Percentiles rank a stretch among this genome's conserved stretches.
Evolutionary conservation across 2,888 invertebrate genomes (phyloP).

Genomic region (Epinotia nisella): DNA sequence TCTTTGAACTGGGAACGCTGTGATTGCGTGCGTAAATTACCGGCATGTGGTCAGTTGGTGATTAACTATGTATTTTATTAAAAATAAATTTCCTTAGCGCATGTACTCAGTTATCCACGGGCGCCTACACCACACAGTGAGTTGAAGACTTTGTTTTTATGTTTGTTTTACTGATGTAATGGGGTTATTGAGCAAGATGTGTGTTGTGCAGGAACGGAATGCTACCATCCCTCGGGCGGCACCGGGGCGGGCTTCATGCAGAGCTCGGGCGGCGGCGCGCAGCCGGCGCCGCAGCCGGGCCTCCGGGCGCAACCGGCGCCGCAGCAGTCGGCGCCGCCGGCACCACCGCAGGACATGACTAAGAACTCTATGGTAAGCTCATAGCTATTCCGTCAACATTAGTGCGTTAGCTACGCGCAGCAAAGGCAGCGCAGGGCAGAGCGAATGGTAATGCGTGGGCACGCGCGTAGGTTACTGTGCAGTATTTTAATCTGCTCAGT

Average conservation of each 20-base stretch:
- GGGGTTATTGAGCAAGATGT: not conserved
- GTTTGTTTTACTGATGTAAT: not conserved
- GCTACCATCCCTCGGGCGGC: conserved; percentile 72
- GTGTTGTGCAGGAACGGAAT: conserved; percentile 74
- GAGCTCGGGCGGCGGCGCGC: conserved; percentile 65
- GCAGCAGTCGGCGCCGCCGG: conserved; percentile 74
- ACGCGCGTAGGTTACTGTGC: conserved; percentile 3
- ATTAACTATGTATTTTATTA: not conserved
- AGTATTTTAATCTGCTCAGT: not conserved
- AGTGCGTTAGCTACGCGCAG: not conserved
- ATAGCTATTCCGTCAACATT: not conserved
- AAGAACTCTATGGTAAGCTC: conserved; percentile 68
- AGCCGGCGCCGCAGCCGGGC: conserved; percentile 63
- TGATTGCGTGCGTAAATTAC: not conserved
- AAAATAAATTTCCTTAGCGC: conserved; percentile 70
- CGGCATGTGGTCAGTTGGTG: not conserved
- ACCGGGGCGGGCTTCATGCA: conserved; percentile 70
- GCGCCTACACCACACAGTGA: conserved; percentile 82
- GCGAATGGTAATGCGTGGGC: not conserved
- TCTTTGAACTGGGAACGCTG: not conserved
- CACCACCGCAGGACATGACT: conserved; percentile 75
- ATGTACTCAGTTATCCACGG: conserved; percentile 75
- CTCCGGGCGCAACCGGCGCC: conserved; percentile 71
- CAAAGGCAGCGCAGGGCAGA: not conserved
- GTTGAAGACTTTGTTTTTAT: conserved; percentile 51